Percentiles rank a stretch among this genome's conserved stretches.
phyloP scores from a whole-genome alignment of 2,113 vertebrate species.

The Phocoena sinus region DNA sequence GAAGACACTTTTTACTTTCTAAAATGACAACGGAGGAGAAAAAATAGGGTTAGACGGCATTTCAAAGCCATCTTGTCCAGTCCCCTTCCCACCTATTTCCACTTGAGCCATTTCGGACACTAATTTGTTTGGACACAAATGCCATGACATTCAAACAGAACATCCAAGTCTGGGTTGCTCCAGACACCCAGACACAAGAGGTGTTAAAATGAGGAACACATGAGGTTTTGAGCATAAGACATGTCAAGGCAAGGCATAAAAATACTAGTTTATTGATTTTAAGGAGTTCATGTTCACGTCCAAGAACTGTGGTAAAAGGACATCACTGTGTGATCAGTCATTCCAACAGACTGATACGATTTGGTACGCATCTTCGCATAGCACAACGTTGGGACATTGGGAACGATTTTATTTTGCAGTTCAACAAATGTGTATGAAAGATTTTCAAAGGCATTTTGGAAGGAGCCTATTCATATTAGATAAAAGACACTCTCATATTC shows the following conservation, averaged over 20 bases:
- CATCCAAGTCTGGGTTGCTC: neutral
- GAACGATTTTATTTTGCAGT: neutral
- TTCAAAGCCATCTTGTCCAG: neutral
- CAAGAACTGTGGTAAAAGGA: neutral
- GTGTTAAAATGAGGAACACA: constrained; percentile 26
- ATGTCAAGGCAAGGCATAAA: neutral
- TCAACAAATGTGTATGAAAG: neutral
- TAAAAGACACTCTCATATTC: neutral
- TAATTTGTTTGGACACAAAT: constrained; percentile 53
- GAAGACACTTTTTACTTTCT: constrained; percentile 20
- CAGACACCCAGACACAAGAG: constrained; percentile 27
- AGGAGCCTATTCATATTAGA: neutral
- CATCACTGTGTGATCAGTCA: neutral
- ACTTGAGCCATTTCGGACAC: neutral
- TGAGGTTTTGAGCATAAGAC: neutral
- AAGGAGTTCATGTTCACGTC: neutral
- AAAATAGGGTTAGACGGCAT: neutral
- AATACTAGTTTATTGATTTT: neutral
- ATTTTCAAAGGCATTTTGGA: neutral
- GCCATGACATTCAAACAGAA: constrained; percentile 39
- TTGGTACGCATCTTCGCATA: neutral
- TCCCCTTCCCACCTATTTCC: neutral
- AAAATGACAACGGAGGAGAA: constrained; percentile 1
- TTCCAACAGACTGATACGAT: neutral
- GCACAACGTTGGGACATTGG: neutral